Base-by-base conservation (phyloP, 2,113 vertebrate species). In the Podarcis raffonei region DNA sequence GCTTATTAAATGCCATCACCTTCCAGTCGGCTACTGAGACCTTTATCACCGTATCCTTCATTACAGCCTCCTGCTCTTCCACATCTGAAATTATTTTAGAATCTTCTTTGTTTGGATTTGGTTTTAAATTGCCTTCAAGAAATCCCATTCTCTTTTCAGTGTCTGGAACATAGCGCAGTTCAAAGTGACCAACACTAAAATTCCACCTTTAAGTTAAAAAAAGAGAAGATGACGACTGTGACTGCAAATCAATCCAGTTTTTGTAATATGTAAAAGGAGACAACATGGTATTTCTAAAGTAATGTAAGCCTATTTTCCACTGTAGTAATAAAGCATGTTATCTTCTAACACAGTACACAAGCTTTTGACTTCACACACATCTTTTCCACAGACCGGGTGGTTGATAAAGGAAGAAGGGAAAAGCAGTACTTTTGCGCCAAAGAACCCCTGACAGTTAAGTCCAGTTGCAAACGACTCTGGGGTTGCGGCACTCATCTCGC, bases 111-210 rank as follows among this genome's bases (percentile, higher is more conserved):
- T 96, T 97, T 57, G 88, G 71, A 72, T 95, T 97, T 37, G 97
- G 94, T n/a, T 97, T 94, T 57, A 97, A 87, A 66, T 98, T 97
- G 71, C 98, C 97, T 94, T 99, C 99, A 90, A 99, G 97, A 94
- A 98, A 98, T 94, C 98, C 97, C 0, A 97, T 95, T 84, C 96
- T 97, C 3, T 97, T 96, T 94, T 98, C 98, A 72, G 97, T 91
- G 92, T 99, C 98, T 39, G 98, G 97, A 91, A 98, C 89, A 16
- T 98, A 98, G 91, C 98, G 98, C 92, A 99, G 97, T 96, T 99
- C 98, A 87, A 98, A 99, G 97, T 98, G 99, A 80, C 99, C 99
- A 75, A 99, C 99, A 4, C 99, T 99, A 97, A 99, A 99, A 97
- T 99, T 99, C 99, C 99, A 99, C 97, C 99, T 99, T 93, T 92